phyloP scores from a whole-genome alignment of 1,140 invertebrate species.

The Ceratoteleas bidentatus region DNA sequence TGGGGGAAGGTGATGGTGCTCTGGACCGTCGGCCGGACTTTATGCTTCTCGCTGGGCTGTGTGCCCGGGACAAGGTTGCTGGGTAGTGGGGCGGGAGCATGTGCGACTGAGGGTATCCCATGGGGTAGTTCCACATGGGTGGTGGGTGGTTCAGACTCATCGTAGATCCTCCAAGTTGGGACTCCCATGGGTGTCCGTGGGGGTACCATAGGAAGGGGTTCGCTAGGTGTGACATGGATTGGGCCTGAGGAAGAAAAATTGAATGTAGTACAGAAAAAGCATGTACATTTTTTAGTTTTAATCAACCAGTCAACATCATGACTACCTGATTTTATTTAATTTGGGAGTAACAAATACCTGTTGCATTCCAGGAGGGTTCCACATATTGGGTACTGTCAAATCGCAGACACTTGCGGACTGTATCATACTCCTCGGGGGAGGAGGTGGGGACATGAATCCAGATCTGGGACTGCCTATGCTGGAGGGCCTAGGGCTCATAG shows the following conservation, averaged over 20 bases:
- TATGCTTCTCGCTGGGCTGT: conserved; percentile 80
- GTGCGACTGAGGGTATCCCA: conserved; percentile 78
- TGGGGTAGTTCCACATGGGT: conserved; percentile 74
- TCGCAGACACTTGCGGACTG: conserved; percentile 79
- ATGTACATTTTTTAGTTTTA: no score
- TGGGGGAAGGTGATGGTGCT: conserved; percentile 86
- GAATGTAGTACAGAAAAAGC: no score
- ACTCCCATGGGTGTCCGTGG: conserved; percentile 73
- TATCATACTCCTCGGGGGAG: conserved; percentile 73
- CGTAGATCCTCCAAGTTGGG: conserved; percentile 74
- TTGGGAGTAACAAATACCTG: conserved; percentile 67
- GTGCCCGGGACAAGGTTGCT: conserved; percentile 73
- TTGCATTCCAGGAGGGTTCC: conserved; percentile 76
- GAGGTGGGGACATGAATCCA: conserved; percentile 70
- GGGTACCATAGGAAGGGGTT: conserved; percentile 82
- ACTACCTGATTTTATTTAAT: background rate
- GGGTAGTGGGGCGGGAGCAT: conserved; percentile 81
- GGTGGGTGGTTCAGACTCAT: conserved; percentile 76
- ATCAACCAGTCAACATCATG: background rate
- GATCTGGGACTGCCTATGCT: conserved; percentile 54
- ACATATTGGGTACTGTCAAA: conserved; percentile 72
- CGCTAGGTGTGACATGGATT: conserved; percentile 86
- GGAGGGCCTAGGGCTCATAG: conserved; percentile 67
- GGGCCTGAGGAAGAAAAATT: conserved; percentile 81
- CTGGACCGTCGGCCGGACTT: conserved; percentile 80